Percentiles rank a stretch among this genome's conserved stretches.
phyloP scores from a whole-genome alignment of 2,797 vertebrate species.

The Tympanoctomys barrerae region DNA sequence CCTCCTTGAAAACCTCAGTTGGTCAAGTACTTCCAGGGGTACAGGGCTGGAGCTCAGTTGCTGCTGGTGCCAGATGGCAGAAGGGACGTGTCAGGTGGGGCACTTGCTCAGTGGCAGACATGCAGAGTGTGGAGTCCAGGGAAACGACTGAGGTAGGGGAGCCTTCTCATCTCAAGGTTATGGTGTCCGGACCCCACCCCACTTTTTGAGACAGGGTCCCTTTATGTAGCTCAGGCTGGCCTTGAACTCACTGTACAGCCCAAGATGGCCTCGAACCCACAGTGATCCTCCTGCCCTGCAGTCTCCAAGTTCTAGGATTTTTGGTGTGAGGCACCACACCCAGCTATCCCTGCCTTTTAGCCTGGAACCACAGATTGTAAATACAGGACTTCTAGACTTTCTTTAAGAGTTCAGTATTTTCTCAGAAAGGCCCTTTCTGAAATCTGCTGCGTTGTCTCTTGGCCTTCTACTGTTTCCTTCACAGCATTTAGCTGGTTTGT shows the following conservation, averaged over 20 bases:
- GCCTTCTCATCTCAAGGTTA: neutral
- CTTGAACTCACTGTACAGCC: neutral
- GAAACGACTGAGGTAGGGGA: neutral
- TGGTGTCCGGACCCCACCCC: neutral
- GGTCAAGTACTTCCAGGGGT: neutral
- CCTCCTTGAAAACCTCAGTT: neutral
- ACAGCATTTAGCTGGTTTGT: neutral
- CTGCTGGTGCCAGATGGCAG: neutral
- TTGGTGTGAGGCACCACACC: neutral
- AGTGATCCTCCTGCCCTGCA: neutral
- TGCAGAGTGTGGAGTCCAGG: neutral
- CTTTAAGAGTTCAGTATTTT: neutral
- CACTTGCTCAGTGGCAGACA: neutral
- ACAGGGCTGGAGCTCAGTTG: neutral
- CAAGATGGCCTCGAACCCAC: neutral
- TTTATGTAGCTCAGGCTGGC: neutral
- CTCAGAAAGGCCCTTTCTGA: neutral
- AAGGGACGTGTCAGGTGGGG: neutral
- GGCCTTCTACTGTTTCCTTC: neutral
- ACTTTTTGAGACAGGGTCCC: neutral
- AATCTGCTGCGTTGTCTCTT: neutral
- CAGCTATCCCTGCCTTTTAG: neutral
- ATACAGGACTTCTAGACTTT: slow-evolving; percentile 11
- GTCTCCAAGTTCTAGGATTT: neutral
- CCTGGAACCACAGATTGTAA: neutral